phyloP scores from a whole-genome alignment of 2,113 vertebrate genomes.

The Sinocyclocheilus anophthalmus region DNA sequence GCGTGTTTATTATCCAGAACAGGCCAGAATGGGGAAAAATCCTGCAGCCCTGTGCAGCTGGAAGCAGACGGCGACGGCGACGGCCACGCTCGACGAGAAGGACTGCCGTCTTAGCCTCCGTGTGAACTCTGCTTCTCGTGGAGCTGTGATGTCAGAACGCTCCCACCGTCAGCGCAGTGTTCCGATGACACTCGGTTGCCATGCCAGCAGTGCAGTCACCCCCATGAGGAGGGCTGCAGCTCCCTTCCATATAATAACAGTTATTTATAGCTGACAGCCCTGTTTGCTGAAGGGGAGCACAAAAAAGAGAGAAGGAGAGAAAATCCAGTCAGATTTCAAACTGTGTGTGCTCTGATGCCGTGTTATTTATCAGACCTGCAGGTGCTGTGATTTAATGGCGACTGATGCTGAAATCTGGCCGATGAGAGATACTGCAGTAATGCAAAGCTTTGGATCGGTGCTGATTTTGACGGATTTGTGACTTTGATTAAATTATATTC shows the following conservation, averaged over 20 bases:
- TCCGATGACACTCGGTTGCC: conserved; percentile 64
- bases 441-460: background rate
- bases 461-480: background rate
- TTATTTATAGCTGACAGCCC: conserved; percentile 69
- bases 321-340: conserved; percentile 58
- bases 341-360: conserved; percentile 35
- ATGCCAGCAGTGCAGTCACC: conserved; percentile 65
- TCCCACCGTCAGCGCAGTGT: conserved; percentile 46
- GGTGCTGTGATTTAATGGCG: background rate
- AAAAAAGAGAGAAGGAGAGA: conserved; percentile 42
- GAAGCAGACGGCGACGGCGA: background rate
- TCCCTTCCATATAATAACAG: conserved; percentile 69
- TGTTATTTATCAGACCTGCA: conserved; percentile 46
- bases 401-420: conserved; percentile 15
- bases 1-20: conserved; percentile 55
- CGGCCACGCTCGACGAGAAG: background rate
- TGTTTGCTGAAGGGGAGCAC: conserved; percentile 58
- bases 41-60: background rate
- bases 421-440: background rate
- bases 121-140: conserved; percentile 55
- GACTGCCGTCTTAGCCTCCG: conserved; percentile 50
- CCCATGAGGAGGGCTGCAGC: conserved; percentile 69
- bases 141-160: conserved; percentile 58
- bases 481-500: background rate
- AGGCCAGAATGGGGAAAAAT: background rate